These are phyloP conservation scores for Sebastes hopkinsi DNA, from an alignment of 2,797 vertebrate genomes.

Conservation along the genomic window DNA sequence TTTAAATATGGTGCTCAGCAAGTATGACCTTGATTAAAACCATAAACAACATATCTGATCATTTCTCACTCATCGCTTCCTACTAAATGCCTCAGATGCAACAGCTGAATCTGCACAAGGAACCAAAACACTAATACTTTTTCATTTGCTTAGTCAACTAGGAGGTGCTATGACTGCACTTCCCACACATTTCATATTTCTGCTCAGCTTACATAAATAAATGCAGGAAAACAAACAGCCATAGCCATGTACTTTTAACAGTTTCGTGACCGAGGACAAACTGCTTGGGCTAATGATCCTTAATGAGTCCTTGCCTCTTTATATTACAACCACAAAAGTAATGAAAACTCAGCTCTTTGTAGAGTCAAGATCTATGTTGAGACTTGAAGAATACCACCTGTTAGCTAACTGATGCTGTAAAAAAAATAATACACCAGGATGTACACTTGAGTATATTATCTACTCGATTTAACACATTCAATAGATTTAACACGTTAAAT, in stretches of 20 bases:
- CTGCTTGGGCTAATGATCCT: not conserved
- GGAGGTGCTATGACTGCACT: not conserved
- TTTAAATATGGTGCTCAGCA: not conserved
- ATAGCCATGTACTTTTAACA: not conserved
- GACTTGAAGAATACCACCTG: not conserved
- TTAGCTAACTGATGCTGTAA: not conserved
- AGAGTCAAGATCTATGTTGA: too few species aligned
- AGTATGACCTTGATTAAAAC: not conserved
- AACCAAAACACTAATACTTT: not conserved
- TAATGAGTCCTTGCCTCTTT: not conserved
- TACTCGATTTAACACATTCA: not conserved
- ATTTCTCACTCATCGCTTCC: not conserved
- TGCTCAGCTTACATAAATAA: not conserved
- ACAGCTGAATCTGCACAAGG: not conserved
- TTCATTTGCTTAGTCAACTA: not conserved
- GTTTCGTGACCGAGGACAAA: not conserved
- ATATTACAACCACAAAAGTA: not conserved
- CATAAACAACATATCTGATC: not conserved
- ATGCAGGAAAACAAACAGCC: not conserved
- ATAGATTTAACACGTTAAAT: too few species aligned
- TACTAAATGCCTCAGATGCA: not conserved
- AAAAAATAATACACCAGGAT: too few species aligned
- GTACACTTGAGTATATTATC: not conserved
- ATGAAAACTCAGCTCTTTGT: not conserved
- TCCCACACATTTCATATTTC: conserved; percentile 15